Evolutionary conservation across 2,797 vertebrate species (phyloP), one percentile per base, ranked within the genome.

Genomic region (Dicrostonyx torquatus): DNA sequence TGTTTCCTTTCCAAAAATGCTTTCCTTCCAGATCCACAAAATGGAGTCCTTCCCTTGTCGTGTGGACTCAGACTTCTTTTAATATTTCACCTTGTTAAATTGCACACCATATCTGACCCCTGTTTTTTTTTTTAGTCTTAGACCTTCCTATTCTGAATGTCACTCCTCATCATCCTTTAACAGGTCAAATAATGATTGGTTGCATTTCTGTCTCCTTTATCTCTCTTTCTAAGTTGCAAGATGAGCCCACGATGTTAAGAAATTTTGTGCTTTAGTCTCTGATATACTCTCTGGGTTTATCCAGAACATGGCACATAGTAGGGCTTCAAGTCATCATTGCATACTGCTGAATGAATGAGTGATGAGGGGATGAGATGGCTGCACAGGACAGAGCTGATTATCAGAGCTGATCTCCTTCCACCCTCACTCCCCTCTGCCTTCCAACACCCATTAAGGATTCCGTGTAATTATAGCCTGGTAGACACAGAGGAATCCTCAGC

Each of bases 131-230:
- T 48, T 58, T 22, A 12, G 48, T 22, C 48, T 55, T 50, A 48
- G 2, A 9, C 4, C 10, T 11, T 37, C 31, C 4, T 43, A 15
- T 66, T 66, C 3, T 48, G 10, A 4, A 0, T 1, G 0, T 37
- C 9, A 29, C 43, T 1, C 1, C 18, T n/a, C 50, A 4, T 58
- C 7, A 13, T 2, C 14, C 34, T 88, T 68, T 43, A 37, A 66
- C 6, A 31, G 14, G 34, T 24, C 26, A 82, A 31, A 40, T 62
- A 11, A 55, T 43, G 11, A 55, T 37, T 50, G 43, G 5, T n/a
- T 40, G 15, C 37, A 13, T 68, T 60, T 48, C 50, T n/a, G n/a
- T 29, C 18, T 17, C 5, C 62, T 29, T 0, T 48, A 11, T 68
- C 8, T 40, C 24, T 78, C 18, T 50, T 58, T 20, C 31, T 24